phyloP scores from a whole-genome alignment of 2,888 invertebrate species.

The Charanyca ferruginea region DNA sequence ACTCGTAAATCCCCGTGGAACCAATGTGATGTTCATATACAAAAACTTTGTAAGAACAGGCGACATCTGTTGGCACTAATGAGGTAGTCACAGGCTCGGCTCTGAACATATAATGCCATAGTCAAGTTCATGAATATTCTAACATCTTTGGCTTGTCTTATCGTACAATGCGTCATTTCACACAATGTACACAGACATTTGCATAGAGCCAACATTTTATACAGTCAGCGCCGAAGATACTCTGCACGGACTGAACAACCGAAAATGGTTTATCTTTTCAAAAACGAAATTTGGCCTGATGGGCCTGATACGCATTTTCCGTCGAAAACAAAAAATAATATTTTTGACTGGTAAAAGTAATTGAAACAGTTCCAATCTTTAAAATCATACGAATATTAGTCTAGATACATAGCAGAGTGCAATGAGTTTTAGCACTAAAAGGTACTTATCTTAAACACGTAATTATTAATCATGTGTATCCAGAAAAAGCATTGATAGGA shows the following conservation, averaged over 20 bases:
- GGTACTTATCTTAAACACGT: no score
- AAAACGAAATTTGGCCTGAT: no score
- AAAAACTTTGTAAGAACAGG: conserved; percentile 22
- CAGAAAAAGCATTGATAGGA: no score
- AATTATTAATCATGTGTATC: no score
- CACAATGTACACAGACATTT: conserved; percentile 40
- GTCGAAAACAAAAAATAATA: no score
- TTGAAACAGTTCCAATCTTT: no score
- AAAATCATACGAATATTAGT: no score
- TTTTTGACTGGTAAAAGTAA: no score
- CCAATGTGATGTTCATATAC: conserved; percentile 19
- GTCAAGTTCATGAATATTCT: conserved; percentile 46
- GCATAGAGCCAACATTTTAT: conserved; percentile 26
- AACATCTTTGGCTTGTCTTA: conserved; percentile 35
- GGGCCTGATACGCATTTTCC: no score
- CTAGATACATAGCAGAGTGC: no score
- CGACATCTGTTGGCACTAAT: conserved; percentile 28
- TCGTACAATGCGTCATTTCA: conserved; percentile 44
- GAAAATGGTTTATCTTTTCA: no score
- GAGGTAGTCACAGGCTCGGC: conserved; percentile 21
- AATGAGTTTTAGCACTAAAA: no score
- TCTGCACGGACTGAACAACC: background rate
- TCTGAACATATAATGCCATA: conserved; percentile 12
- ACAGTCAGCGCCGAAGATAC: conserved; percentile 28
- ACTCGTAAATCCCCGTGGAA: conserved; percentile 26